These are phyloP conservation scores for Myotis planiceps DNA, from an alignment of 2,797 vertebrate genomes.

Conservation along the genomic window DNA sequence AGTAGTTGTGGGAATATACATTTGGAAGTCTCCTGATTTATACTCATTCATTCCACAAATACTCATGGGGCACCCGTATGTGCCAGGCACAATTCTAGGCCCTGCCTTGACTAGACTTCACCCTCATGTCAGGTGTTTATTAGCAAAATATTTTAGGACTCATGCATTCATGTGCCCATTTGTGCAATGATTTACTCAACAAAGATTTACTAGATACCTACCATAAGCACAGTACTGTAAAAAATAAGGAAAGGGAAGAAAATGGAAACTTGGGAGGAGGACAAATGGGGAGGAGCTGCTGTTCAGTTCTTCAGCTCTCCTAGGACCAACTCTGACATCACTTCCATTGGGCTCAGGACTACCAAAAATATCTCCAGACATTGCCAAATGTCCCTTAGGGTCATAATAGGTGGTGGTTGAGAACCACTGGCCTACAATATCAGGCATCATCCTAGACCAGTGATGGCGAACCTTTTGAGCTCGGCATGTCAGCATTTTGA, in stretches of 20 bases:
- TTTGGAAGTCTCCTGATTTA: background rate
- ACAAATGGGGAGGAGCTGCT: background rate
- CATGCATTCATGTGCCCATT: background rate
- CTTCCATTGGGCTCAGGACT: background rate
- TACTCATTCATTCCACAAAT: background rate
- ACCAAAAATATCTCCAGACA: background rate
- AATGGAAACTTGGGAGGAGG: background rate
- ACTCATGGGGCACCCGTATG: background rate
- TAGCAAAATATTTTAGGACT: background rate
- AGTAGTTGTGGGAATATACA: background rate
- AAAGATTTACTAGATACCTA: background rate
- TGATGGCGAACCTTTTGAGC: no score
- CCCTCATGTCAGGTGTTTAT: background rate
- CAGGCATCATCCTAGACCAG: background rate
- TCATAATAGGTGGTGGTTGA: background rate
- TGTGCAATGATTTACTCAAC: background rate
- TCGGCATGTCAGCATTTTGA: no score
- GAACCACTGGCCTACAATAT: background rate
- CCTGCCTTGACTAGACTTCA: background rate
- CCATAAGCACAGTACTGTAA: background rate
- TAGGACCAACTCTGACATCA: background rate
- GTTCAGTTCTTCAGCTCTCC: background rate
- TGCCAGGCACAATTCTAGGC: background rate
- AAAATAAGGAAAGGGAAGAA: background rate
- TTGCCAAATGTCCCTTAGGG: background rate